Conservation (phyloP, 2,888 invertebrate genomes). For the Calliphora vomitoria region DNA sequence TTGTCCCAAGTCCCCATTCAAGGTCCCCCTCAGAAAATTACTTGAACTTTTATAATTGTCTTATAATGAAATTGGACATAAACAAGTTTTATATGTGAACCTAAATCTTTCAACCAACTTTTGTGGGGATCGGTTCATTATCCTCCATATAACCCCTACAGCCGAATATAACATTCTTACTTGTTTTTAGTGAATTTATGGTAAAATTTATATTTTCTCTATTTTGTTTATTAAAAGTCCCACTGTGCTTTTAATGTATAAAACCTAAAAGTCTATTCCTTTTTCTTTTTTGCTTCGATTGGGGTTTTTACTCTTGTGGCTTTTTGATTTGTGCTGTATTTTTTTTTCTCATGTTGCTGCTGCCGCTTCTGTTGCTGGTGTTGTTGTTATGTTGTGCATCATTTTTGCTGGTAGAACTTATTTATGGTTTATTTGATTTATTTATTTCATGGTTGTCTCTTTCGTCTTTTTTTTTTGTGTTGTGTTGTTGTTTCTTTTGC, state of each 20-base stretch:
- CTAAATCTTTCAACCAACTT: too few relatives aligned
- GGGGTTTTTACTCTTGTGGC: conserved; percentile 38
- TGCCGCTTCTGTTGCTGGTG: background rate
- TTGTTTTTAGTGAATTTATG: too few relatives aligned
- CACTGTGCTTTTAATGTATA: background rate
- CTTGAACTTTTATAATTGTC: too few relatives aligned
- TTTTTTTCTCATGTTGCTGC: conserved; percentile 1
- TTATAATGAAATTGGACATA: too few relatives aligned
- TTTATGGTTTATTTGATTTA: conserved; percentile 71
- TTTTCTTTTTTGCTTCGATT: background rate
- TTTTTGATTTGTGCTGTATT: conserved; percentile 48
- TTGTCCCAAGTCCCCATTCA: too few relatives aligned
- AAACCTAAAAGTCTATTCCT: conserved; percentile 1
- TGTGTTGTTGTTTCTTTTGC: background rate
- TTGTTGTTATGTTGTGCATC: conserved; percentile 25
- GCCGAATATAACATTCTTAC: too few relatives aligned
- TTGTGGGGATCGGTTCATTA: too few relatives aligned
- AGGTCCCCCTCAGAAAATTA: too few relatives aligned
- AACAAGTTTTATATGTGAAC: too few relatives aligned
- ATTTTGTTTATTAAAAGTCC: too few relatives aligned
- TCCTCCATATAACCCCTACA: too few relatives aligned
- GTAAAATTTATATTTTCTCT: too few relatives aligned
- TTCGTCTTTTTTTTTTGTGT: background rate
- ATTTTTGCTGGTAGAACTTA: conserved; percentile 54
- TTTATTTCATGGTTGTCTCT: conserved; percentile 64